Base-by-base conservation (phyloP, 2,888 invertebrate species). In the Sepiola atlantica region DNA sequence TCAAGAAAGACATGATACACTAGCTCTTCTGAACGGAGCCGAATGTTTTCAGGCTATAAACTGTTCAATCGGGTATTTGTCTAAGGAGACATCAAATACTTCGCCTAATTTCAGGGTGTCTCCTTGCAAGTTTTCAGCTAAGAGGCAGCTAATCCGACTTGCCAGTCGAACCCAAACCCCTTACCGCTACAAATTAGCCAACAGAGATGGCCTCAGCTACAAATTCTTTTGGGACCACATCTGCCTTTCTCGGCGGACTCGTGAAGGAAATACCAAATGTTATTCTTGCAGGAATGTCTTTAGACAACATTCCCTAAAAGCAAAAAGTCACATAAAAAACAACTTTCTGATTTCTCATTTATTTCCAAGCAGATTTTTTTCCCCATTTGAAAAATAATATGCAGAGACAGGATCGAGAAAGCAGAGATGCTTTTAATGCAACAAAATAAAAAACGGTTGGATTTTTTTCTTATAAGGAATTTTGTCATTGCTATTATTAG, bases 231-330 rank as follows among this genome's bases (percentile, higher is more conserved):
- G 77, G 77, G 77, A 77, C 77, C 77, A 32, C 77, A 77, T 77
- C 77, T 77, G 77, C 77, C 77, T 77, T 45, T n/a, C n/a, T 77
- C 77, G 32, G 77, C n/a, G n/a, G 77, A 77, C n/a, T 77, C 77
- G 77, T 77, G 77, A n/a, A 77, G 77, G 77, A 77, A 77, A 77
- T 77, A n/a, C 77, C 77, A 77, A 77, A 77, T 77, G 77, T 77
- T 77, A 77, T 77, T 77, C 77, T 77, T 77, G 32, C n/a, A 77
- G 77, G 77, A 77, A 77, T 77, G 77, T 77, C 77, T 77, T 77
- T 77, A 77, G 14, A 77, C 77, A 77, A 77, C 77, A 32, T 77
- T 32, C 77, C n/a, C 77, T 77, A 77, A 77, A 77, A 77, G 77
- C 77, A 77, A 45, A 45, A 45, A n/a, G 77, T n/a, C 77, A n/a